Evolutionary conservation across 2,113 vertebrate genomes (phyloP).

Genomic region (Myanophis thanlyinensis): DNA sequence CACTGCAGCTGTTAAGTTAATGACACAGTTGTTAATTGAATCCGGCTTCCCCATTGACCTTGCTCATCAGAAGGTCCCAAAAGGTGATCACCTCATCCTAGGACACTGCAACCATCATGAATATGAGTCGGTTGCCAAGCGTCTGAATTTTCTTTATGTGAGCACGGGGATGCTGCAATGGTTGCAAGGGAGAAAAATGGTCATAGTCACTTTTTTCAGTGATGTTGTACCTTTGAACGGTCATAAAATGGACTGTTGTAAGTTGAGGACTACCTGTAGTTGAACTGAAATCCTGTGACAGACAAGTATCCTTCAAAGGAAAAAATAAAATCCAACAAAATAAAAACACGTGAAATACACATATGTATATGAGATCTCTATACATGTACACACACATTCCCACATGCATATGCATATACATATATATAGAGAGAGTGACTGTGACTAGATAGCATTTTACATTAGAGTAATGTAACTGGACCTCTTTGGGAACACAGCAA

Average conservation of each 20-base stretch:
- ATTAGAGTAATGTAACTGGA: not conserved
- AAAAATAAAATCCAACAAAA: not conserved
- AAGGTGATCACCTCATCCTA: not conserved
- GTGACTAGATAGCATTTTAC: not conserved
- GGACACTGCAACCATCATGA: too few relatives aligned
- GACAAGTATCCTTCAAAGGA: not conserved
- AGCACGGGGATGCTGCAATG: not conserved
- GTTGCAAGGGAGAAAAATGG: not conserved
- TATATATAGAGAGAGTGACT: not conserved
- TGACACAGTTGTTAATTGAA: not conserved
- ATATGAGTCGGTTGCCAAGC: not conserved
- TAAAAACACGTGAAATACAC: not conserved
- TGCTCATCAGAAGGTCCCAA: not conserved
- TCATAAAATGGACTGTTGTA: not conserved
- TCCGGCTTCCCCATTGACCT: not conserved
- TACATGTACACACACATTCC: not conserved
- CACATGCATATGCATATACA: not conserved
- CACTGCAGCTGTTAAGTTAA: not conserved
- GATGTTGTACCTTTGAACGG: not conserved
- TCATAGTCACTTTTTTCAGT: not conserved
- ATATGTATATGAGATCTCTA: not conserved
- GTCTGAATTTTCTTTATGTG: not conserved
- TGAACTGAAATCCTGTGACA: not conserved
- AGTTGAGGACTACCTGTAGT: not conserved
- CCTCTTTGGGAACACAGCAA: constrained; percentile 4